Conservation (phyloP, 1,140 invertebrate genomes). For the Antheraea pernyi region DNA sequence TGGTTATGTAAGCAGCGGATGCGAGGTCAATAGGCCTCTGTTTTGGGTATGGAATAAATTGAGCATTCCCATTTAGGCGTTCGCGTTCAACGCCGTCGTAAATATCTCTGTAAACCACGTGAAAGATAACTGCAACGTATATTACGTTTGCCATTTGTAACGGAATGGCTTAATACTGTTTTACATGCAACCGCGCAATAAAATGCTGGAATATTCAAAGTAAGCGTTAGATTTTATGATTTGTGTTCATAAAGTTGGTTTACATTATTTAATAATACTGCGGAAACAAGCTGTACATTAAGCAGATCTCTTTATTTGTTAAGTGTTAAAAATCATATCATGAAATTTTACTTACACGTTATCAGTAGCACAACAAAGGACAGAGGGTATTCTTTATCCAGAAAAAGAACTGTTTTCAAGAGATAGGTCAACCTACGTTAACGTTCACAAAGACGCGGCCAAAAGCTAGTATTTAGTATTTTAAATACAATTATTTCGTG, state of each 20-base stretch:
- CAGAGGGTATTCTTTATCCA: no score
- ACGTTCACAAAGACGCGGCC: no score
- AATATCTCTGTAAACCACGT: neutral
- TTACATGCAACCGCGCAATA: constrained; percentile 1
- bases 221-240: neutral
- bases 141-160: neutral
- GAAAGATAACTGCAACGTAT: neutral
- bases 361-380: no score
- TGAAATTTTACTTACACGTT: no score
- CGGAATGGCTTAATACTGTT: neutral
- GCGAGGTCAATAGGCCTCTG: constrained; percentile 16
- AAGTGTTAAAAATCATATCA: no score
- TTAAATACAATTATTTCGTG: no score
- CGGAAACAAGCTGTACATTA: no score
- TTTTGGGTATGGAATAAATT: constrained; percentile 13
- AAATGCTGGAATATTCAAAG: neutral
- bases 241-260: neutral
- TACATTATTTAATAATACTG: neutral
- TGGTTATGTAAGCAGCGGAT: constrained; percentile 18
- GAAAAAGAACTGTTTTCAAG: no score
- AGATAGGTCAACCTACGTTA: no score
- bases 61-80: neutral
- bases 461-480: no score
- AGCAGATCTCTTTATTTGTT: no score
- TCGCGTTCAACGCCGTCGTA: neutral